Conservation (phyloP, 2,113 vertebrate genomes). For the Sylvicapra grimmia region DNA sequence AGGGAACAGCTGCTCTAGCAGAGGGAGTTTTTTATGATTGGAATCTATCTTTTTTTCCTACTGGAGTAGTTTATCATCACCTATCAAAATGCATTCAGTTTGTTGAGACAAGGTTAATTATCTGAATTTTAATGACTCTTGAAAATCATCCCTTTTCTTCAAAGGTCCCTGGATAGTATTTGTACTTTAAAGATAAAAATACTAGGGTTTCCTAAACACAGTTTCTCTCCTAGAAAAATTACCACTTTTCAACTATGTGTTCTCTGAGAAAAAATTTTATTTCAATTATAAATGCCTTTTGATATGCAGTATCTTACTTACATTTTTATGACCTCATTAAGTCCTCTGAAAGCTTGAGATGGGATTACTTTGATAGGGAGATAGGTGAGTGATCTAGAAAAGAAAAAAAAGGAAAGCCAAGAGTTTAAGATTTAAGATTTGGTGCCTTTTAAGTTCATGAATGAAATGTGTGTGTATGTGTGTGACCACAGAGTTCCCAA, state of each 20-base stretch:
- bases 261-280: slow-evolving; percentile 44
- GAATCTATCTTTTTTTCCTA: slow-evolving; percentile 49
- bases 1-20: slow-evolving; percentile 40
- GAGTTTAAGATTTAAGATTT: slow-evolving; percentile 29
- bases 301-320: slow-evolving; percentile 77
- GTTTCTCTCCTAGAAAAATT: slow-evolving; percentile 45
- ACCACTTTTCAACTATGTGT: slow-evolving; percentile 39
- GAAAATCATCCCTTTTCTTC: slow-evolving; percentile 61
- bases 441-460: slow-evolving; percentile 24
- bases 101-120: slow-evolving; percentile 62
- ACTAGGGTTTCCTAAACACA: slow-evolving; percentile 12
- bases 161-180: slow-evolving; percentile 42
- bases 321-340: slow-evolving; percentile 87
- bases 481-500: background rate
- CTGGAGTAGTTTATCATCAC: slow-evolving; percentile 51
- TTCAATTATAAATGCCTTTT: slow-evolving; percentile 48
- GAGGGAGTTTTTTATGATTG: slow-evolving; percentile 46
- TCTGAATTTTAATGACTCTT: slow-evolving; percentile 63
- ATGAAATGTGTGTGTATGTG: background rate
- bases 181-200: slow-evolving; percentile 48
- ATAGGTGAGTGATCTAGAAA: slow-evolving; percentile 84
- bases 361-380: slow-evolving; percentile 86
- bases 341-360: slow-evolving; percentile 86
- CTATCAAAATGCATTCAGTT: slow-evolving; percentile 62
- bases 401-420: slow-evolving; percentile 57